Evolutionary conservation across 2,113 vertebrate genomes (phyloP).

Genomic region (Hirundichthys speculiger): DNA sequence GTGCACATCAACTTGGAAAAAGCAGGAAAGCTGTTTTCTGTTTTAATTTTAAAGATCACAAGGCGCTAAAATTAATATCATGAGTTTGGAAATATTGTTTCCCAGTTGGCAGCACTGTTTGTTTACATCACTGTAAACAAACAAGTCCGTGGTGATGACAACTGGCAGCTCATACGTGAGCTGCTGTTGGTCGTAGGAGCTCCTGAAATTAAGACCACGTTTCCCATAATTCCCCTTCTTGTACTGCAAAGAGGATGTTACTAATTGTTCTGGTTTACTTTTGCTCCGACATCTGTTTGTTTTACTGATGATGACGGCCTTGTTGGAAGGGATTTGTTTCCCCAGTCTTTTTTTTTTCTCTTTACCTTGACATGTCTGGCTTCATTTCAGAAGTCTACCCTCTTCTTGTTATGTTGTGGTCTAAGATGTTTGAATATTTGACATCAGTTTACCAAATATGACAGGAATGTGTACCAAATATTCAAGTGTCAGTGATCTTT

Average conservation of each 20-base stretch:
- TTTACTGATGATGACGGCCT: conserved; percentile 19
- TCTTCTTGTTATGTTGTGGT: conserved; percentile 19
- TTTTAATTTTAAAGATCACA: too few relatives aligned
- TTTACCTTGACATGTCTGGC: conserved; percentile 23
- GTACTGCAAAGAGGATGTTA: conserved; percentile 25
- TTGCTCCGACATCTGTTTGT: conserved; percentile 3
- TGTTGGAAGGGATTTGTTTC: conserved; percentile 41
- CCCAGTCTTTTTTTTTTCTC: background rate
- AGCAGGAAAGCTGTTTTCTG: too few relatives aligned
- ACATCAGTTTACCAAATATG: background rate
- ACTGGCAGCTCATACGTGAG: too few relatives aligned
- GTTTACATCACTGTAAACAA: too few relatives aligned
- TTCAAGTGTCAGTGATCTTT: background rate
- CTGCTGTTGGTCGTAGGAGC: too few relatives aligned
- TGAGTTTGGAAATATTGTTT: too few relatives aligned
- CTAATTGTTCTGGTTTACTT: conserved; percentile 41
- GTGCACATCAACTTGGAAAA: too few relatives aligned
- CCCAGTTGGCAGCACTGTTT: too few relatives aligned
- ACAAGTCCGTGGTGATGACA: too few relatives aligned
- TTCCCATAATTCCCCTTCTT: conserved; percentile 17
- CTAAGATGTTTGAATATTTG: background rate
- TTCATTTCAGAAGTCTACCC: background rate
- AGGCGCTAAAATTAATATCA: too few relatives aligned
- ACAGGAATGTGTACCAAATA: conserved; percentile 8
- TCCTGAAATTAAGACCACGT: conserved; percentile 45